Base-by-base conservation (phyloP, 1,140 invertebrate species). In the Anastrepha ludens region DNA sequence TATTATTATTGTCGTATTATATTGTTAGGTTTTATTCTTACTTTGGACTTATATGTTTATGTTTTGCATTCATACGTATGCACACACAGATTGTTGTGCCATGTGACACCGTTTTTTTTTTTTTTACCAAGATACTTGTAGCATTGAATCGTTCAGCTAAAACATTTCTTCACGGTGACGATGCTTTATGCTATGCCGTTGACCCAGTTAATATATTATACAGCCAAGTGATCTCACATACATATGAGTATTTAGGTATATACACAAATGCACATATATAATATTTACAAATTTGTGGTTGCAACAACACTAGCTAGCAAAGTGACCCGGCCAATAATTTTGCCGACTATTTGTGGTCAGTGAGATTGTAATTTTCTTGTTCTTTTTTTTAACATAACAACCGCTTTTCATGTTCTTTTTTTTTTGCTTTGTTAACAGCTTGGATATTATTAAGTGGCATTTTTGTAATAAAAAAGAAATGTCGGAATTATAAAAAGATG, bases 191-290 rank as follows among this genome's bases (percentile, higher is more conserved):
- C 47, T 58, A 8, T 8, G n/a, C 74, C 8, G 47, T 81, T 55
- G 74, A 81, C 74, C 74, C 74, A 81, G 47, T 55, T 81, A 55
- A 20, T 81, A 55, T 9, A n/a, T 62, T n/a, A 1, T n/a, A 62
- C n/a, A 62, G 4, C n/a, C 60, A 55, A 29, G 47, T 67, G 29
- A 5, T 39, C 60, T 17, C 60, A 62, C n/a, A 17, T 39, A 67
- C 3, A 67, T 5, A 29, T 20, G 6, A 39, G 5, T 67, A 74
- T 74, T 7, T 8, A 2, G 9, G 11, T 74, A 74, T 5, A 11
- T 55, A 55, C 41, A 44, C 44, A 41, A 17, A 44, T 9, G 1
- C 15, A 15, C 74, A 55, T 6, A 74, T 74, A n/a, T 74, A 17
- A 55, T 81, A 47, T 55, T 67, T 9, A 81, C 7, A 81, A 81